Conservation (phyloP, 2,888 invertebrate genomes). For the Drosophila tripunctata region DNA sequence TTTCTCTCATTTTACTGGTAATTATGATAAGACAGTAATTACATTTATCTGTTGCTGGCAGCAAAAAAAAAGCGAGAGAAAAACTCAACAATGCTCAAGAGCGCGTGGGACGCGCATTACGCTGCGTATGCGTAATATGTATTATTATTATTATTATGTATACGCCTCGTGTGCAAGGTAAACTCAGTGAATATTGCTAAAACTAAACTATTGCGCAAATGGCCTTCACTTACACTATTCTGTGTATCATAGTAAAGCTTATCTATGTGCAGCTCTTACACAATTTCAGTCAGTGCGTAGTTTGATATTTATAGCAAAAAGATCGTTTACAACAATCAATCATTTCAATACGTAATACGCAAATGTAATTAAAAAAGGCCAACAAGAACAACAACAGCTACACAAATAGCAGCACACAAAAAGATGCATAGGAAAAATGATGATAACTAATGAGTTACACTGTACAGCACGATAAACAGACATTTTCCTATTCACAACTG, state of each 20-base stretch:
- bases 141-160: slow-evolving; percentile 45
- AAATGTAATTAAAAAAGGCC: slow-evolving; percentile 48
- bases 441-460: slow-evolving; percentile 30
- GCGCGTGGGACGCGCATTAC: slow-evolving; percentile 40
- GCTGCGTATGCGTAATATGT: slow-evolving; percentile 69
- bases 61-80: slow-evolving; percentile 13
- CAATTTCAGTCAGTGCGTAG: slow-evolving; percentile 24
- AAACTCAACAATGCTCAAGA: slow-evolving; percentile 34
- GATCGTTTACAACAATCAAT: slow-evolving; percentile 44
- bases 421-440: slow-evolving; percentile 3
- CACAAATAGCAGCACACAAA: neutral
- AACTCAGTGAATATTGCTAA: slow-evolving; percentile 27
- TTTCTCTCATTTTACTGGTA: slow-evolving; percentile 56
- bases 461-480: neutral
- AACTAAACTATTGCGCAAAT: slow-evolving; percentile 6
- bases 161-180: slow-evolving; percentile 64
- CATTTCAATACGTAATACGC: slow-evolving; percentile 46
- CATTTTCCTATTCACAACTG: no score
- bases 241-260: neutral
- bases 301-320: slow-evolving; percentile 29
- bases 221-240: slow-evolving; percentile 9
- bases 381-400: slow-evolving; percentile 6
- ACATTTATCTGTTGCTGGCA: slow-evolving; percentile 76
- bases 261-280: slow-evolving; percentile 15
- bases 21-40: slow-evolving; percentile 80